Conservation (phyloP, 2,113 vertebrate species). For the Taxidea taxus region DNA sequence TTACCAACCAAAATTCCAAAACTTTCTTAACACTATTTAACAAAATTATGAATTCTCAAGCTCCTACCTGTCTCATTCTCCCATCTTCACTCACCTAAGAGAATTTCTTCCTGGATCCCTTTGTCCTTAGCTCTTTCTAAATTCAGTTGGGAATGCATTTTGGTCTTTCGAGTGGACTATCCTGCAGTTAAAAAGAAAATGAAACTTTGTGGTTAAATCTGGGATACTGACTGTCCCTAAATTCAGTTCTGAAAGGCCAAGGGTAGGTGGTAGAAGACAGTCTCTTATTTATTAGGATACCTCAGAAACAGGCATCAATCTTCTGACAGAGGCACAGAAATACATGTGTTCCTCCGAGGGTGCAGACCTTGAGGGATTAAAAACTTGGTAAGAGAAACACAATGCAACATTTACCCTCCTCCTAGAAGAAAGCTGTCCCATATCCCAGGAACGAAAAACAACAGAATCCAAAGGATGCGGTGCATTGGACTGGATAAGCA, state of each 20-base stretch:
- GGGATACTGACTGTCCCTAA: background rate
- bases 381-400: background rate
- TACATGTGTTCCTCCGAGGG: background rate
- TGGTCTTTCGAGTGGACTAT: conserved; percentile 23
- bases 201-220: conserved; percentile 29
- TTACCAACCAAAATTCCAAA: background rate
- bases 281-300: background rate
- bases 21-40: background rate
- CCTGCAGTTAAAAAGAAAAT: background rate
- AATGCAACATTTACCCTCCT: background rate
- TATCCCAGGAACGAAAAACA: background rate
- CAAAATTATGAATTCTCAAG: background rate
- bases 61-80: background rate
- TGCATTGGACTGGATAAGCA: background rate
- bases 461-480: background rate
- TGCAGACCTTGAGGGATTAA: background rate
- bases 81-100: background rate
- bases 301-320: background rate
- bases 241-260: background rate
- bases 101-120: background rate
- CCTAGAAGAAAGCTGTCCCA: background rate
- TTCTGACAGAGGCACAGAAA: background rate
- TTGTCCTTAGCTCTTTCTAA: conserved; percentile 25
- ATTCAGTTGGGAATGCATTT: conserved; percentile 9
- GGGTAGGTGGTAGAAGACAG: background rate